Evolutionary conservation across 1,140 invertebrate genomes (phyloP), one percentile per base, ranked within the genome.

Genomic region (Drosophila ananassae): DNA sequence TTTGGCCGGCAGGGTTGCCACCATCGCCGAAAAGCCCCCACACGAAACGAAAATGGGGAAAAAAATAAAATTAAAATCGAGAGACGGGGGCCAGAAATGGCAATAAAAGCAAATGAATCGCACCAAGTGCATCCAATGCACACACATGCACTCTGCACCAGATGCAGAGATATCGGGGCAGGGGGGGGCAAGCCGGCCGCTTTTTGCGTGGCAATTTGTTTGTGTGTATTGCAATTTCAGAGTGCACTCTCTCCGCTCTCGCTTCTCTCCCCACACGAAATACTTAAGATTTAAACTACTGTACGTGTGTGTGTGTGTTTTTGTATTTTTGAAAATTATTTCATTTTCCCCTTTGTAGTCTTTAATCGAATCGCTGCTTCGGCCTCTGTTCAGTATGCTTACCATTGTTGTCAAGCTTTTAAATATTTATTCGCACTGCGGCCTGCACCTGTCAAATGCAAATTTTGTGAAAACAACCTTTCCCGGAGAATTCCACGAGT

Each of bases 81-180:
- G 63, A 30, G 66, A 48, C 51, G 17, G 17, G 32, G 64, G 39
- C 10, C 72, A 77, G 78, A 89, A 89, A 87, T 89, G 75, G 74
- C 79, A 87, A 87, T 87, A 87, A 89, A 87, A 77, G 72, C 84
- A 87, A 87, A 87, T 87, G 78, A 87, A 89, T 89, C 82, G 83
- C 79, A 89, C 82, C 83, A 87, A 89, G 83, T 87, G 83, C 83
- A 87, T 89, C 76, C 75, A 75, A 57, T 55, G 55, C 57, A 32
- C 12, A 47, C 50, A 51, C 37, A 60, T 24, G 59, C 51, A 17
- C 17, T 17, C 17, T 17, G 17, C 17, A 17, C 17, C 17, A 48
- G 21, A 57, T 64, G 55, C 64, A 61, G 57, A 64, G 17, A 48
- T 44, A 61, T 61, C 55, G 25, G 13, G 34, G 62, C 46, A 53